Evolutionary conservation across 2,113 vertebrate species (phyloP), one percentile per base, ranked within the genome.

Genomic region (Spizaetus ornatus): DNA sequence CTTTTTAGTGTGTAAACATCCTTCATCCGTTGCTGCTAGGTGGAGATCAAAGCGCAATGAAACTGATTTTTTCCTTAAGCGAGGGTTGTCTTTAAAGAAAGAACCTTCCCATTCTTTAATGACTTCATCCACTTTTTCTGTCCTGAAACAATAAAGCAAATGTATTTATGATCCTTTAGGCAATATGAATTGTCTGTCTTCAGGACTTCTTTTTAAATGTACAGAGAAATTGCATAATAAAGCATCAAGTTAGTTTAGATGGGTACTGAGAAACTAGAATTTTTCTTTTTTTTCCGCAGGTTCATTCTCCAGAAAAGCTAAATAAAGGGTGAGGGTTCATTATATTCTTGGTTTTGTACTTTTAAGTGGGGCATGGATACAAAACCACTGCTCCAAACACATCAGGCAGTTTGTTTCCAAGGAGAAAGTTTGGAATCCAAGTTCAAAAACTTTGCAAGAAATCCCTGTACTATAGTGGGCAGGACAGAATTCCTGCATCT

Each of bases 101-200:
- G 99, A 99, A 25, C 99, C 99, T 98, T 99, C 99, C 99, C 99
- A 99, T 95, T 99, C 99, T 97, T 99, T 99, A 65, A 99, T 99
- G 52, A 99, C 99, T 98, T 99, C 98, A 97, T 99, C 99, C 67
- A 99, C 99, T 96, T 99, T 99, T 98, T 99, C 99, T 6, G 99
- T 99, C 97, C 99, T 99, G 98, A 88, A 98, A 98, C 92, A 96
- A 92, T 14, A 98, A 95, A 97, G 65, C 47, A 95, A 84, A 77
- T n/a, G 27, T 50, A 65, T 91, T 74, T 88, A 40, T 53, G 40
- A 87, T 85, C 36, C 47, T 95, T 86, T 53, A 69, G 40, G 36
- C 42, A 56, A 22, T 45, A 42, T 20, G 42, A 40, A 58, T n/a
- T 72, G 12, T 8, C 10, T 59, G 0, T 50, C 67, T 78, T 70